These are phyloP conservation scores for Scalopus aquaticus DNA, from an alignment of 2,113 vertebrate genomes.

Conservation along the genomic window DNA sequence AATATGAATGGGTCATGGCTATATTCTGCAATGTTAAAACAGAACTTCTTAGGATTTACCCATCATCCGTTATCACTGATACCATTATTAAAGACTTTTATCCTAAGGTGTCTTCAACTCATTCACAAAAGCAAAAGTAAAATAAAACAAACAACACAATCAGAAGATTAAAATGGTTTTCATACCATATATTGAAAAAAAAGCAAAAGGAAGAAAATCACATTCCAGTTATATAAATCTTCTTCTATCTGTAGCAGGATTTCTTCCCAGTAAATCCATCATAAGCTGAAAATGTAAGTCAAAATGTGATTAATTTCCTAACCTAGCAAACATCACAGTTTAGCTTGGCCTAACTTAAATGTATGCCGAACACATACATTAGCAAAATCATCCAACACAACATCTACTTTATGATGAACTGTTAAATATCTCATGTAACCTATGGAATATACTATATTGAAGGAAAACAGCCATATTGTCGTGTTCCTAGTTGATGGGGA, in stretches of 20 bases:
- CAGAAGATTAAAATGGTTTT: not conserved
- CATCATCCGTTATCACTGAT: not conserved
- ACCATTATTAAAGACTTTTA: not conserved
- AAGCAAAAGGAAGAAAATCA: not conserved
- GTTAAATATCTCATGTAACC: not conserved
- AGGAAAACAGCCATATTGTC: not conserved
- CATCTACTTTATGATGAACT: not conserved
- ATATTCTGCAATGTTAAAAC: not conserved
- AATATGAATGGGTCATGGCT: not conserved
- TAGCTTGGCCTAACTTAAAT: not conserved
- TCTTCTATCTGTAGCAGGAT: no score
- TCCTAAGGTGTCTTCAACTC: not conserved
- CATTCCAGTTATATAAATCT: not conserved
- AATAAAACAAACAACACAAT: not conserved
- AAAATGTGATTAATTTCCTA: no score
- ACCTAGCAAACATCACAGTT: no score
- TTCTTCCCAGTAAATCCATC: not conserved
- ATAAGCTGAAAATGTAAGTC: no score
- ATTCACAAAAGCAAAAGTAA: not conserved
- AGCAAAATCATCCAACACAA: not conserved
- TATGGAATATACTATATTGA: not conserved
- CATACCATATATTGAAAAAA: not conserved
- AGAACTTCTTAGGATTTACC: not conserved
- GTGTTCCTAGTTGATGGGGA: no score
- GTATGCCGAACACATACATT: not conserved